phyloP scores from a whole-genome alignment of 2,797 vertebrate species.

The Nasua narica region DNA sequence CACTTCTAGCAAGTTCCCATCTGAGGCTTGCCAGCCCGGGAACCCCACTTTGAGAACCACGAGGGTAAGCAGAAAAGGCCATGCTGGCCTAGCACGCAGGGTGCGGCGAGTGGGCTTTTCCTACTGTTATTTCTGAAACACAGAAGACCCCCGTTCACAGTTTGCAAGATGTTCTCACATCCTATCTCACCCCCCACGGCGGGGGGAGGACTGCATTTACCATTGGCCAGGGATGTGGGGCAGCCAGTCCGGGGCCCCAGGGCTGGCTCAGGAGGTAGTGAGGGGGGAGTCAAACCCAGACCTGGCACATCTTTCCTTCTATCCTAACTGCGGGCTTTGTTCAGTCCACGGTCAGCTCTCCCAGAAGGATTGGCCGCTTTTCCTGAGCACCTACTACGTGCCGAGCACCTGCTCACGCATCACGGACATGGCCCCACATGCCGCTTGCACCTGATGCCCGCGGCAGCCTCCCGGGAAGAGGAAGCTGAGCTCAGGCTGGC shows the following conservation, averaged over 20 bases:
- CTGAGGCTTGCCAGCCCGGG: rapidly evolving
- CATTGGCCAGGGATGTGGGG: too few species aligned
- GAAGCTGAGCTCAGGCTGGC: rapidly evolving
- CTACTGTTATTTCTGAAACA: background rate
- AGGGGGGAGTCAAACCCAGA: background rate
- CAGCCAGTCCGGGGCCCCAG: too few species aligned
- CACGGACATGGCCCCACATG: rapidly evolving
- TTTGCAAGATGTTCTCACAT: rapidly evolving
- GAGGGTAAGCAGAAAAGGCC: rapidly evolving
- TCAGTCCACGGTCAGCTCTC: background rate
- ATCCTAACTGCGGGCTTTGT: background rate
- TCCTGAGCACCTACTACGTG: rapidly evolving
- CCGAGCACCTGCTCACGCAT: rapidly evolving
- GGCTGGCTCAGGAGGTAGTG: background rate
- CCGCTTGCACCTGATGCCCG: rapidly evolving
- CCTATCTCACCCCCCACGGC: background rate
- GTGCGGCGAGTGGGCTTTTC: rapidly evolving
- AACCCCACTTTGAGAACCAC: background rate
- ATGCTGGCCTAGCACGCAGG: rapidly evolving
- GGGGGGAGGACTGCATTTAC: too few species aligned
- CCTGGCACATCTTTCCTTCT: rapidly evolving
- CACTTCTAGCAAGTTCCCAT: background rate
- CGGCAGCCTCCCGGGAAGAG: background rate
- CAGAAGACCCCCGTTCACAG: background rate
- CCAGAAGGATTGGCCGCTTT: background rate